A percentile compares a stretch with the other conserved stretches of the same genome.
Evolutionary conservation across 2,113 vertebrate species (phyloP).

Genomic region (Coryphaenoides rupestris): DNA sequence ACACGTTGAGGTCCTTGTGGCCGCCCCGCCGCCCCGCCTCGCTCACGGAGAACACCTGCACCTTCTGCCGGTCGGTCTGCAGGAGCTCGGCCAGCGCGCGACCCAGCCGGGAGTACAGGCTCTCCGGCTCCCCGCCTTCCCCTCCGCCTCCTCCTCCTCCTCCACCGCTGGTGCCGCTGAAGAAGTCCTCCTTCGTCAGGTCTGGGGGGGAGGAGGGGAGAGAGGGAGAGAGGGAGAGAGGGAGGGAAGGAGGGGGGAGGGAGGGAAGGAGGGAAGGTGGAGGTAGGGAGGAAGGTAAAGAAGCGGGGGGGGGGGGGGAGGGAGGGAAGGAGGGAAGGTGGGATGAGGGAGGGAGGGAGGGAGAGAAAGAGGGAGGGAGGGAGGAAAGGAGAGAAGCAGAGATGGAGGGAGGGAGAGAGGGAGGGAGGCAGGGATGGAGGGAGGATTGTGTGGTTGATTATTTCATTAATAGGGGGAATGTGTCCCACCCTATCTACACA

Average conservation of each 20-base stretch:
- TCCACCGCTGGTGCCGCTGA: constrained; percentile 43
- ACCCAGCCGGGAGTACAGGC: constrained; percentile 73
- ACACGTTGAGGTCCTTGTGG: constrained; percentile 67
- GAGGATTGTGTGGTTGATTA: background rate
- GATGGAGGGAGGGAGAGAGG: background rate
- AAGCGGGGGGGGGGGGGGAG: background rate
- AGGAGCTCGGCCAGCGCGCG: constrained; percentile 73
- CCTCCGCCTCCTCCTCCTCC: too few relatives aligned
- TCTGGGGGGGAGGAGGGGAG: constrained; percentile 51
- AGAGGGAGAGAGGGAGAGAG: background rate
- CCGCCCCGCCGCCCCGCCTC: constrained; percentile 45
- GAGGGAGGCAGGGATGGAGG: background rate
- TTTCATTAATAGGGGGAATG: too few relatives aligned
- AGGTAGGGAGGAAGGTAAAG: background rate
- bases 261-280: background rate
- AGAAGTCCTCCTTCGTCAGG: constrained; percentile 78
- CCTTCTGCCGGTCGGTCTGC: constrained; percentile 61
- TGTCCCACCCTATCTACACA: too few relatives aligned
- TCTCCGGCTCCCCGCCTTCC: constrained; percentile 60
- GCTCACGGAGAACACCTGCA: constrained; percentile 82
- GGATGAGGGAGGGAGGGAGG: background rate
- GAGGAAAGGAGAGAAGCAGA: background rate
- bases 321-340: background rate
- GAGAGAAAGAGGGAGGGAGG: background rate
- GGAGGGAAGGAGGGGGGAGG: background rate